Percentiles rank a stretch among this genome's conserved stretches.
These are phyloP conservation scores for Chionomys nivalis DNA, from an alignment of 2,113 vertebrate species.

Conservation along the genomic window DNA sequence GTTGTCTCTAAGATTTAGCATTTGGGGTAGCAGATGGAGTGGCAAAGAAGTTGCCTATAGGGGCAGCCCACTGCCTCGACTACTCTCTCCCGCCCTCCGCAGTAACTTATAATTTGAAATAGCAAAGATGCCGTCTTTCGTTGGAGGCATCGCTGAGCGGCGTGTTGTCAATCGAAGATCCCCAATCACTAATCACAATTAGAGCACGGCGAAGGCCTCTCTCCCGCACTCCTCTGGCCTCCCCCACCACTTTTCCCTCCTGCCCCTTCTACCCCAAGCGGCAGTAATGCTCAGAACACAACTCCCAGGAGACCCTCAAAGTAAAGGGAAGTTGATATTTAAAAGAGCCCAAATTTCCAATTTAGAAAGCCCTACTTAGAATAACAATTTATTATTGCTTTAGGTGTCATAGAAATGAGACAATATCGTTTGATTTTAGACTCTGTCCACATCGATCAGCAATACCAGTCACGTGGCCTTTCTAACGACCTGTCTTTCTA, in stretches of 20 bases:
- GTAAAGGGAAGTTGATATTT: constrained; percentile 57
- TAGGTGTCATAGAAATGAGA: background rate
- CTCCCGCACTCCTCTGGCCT: constrained; percentile 11
- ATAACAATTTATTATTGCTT: background rate
- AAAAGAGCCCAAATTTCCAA: constrained; percentile 26
- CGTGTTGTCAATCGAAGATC: constrained; percentile 84
- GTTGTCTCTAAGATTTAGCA: constrained; percentile 92
- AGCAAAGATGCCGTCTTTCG: constrained; percentile 87
- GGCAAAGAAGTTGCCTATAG: constrained; percentile 92
- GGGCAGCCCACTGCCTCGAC: constrained; percentile 90
- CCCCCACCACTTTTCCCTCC: accelerated
- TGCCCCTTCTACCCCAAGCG: constrained; percentile 39
- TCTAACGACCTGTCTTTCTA: background rate
- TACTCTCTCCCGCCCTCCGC: constrained; percentile 90
- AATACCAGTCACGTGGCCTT: background rate
- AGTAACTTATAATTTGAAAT: constrained; percentile 90
- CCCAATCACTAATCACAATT: constrained; percentile 78
- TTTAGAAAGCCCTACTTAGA: background rate
- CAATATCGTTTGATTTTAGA: background rate
- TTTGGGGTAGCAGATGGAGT: constrained; percentile 93
- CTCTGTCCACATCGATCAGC: background rate
- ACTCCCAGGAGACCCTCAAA: constrained; percentile 60
- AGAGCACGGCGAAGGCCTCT: background rate
- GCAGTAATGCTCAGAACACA: constrained; percentile 3
- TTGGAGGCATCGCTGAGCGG: constrained; percentile 87